These are phyloP conservation scores for Aphelinus atriplicis DNA, from an alignment of 1,140 invertebrate species.

Conservation along the genomic window DNA sequence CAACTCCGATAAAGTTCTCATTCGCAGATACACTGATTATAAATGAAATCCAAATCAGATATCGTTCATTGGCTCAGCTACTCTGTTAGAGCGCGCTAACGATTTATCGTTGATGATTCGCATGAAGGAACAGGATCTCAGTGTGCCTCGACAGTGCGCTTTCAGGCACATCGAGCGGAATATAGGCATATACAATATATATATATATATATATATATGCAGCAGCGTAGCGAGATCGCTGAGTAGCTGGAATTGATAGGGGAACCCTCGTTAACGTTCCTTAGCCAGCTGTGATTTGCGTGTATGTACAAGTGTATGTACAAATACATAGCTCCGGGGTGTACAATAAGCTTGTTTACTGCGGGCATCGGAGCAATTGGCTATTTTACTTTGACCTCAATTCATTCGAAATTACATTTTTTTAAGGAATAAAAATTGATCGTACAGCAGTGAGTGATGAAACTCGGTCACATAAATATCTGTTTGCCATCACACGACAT, in stretches of 20 bases:
- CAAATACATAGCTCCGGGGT: too few species aligned
- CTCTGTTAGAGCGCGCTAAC: conserved; percentile 4
- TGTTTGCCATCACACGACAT: too few species aligned
- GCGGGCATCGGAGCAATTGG: too few species aligned
- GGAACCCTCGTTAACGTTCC: conserved; percentile 56
- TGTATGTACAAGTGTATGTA: too few species aligned
- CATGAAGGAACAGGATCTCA: conserved; percentile 8
- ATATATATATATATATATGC: not conserved
- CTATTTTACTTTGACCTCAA: too few species aligned
- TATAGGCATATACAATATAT: not conserved
- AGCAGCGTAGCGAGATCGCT: conserved; percentile 18
- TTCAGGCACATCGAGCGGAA: not conserved
- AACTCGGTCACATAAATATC: too few species aligned
- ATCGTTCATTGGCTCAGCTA: not conserved
- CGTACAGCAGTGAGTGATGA: too few species aligned
- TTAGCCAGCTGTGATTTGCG: conserved; percentile 34
- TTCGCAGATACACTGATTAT: not conserved
- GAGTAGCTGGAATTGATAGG: conserved; percentile 61
- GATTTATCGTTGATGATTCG: conserved; percentile 2
- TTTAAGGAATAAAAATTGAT: too few species aligned
- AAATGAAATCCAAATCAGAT: not conserved
- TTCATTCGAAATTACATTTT: too few species aligned
- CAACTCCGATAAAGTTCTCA: too few species aligned
- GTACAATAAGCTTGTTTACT: too few species aligned
- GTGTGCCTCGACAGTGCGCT: not conserved